Percentiles rank a stretch among this genome's conserved stretches.
phyloP scores from a whole-genome alignment of 2,113 vertebrate species.

The Phocoena phocoena region DNA sequence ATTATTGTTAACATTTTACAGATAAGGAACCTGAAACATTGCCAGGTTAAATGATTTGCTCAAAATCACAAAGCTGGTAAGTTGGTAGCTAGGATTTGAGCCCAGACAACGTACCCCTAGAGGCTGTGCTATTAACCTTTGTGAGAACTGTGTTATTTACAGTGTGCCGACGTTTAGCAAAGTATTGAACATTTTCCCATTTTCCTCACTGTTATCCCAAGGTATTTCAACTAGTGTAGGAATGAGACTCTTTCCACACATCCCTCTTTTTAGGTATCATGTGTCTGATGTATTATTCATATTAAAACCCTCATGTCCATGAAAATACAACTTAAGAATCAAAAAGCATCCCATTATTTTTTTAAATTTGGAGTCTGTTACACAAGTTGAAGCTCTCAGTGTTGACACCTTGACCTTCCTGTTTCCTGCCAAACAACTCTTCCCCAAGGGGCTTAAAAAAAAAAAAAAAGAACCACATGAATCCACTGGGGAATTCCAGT shows the following conservation, averaged over 20 bases:
- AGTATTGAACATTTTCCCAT: slow-evolving; percentile 4
- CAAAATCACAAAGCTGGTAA: background rate
- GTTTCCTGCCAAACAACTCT: background rate
- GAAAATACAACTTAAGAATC: background rate
- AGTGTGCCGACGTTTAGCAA: background rate
- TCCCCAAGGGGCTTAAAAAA: background rate
- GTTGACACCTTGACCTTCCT: background rate
- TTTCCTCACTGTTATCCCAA: slow-evolving; percentile 3
- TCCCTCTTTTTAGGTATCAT: background rate
- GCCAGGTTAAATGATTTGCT: background rate
- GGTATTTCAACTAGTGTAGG: background rate
- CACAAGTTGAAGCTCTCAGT: background rate
- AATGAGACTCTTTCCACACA: background rate
- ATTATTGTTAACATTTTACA: background rate
- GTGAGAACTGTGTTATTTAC: background rate
- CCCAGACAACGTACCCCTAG: background rate
- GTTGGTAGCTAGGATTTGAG: background rate
- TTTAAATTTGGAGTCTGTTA: background rate
- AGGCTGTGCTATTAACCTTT: background rate
- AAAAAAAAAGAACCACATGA: background rate
- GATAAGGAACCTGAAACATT: background rate
- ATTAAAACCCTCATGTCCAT: background rate
- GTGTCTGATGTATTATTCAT: slow-evolving; percentile 37
- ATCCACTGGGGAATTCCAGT: background rate
- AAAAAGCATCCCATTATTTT: background rate